A percentile compares a stretch with the other conserved stretches of the same genome.
These are phyloP conservation scores for Heterodera carotae DNA, from an alignment of 1,140 invertebrate species.

Conservation along the genomic window DNA sequence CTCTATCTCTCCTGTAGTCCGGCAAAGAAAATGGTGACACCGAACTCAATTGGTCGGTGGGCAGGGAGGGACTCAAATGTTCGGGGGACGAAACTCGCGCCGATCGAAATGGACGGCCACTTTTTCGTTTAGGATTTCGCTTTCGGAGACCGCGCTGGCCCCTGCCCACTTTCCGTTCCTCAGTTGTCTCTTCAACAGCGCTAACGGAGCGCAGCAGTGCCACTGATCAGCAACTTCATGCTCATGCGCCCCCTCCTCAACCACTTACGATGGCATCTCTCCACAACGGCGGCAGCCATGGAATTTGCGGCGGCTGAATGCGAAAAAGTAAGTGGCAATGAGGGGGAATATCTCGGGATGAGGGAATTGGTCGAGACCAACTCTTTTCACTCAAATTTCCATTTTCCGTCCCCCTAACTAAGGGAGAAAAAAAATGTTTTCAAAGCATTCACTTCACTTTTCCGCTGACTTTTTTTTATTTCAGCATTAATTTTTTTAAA, in stretches of 20 bases:
- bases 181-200: background rate
- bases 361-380: too few relatives aligned
- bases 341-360: too few relatives aligned
- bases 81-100: too few relatives aligned
- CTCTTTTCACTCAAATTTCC: too few relatives aligned
- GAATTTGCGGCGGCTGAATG: background rate
- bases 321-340: background rate
- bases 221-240: too few relatives aligned
- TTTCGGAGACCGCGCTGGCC: constrained; percentile 13
- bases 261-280: background rate
- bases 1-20: background rate
- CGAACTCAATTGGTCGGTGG: background rate
- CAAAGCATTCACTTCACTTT: too few relatives aligned
- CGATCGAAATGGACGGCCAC: too few relatives aligned
- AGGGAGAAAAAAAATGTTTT: too few relatives aligned
- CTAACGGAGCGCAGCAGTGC: constrained; percentile 3
- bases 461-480: too few relatives aligned
- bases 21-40: constrained; percentile 17
- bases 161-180: constrained; percentile 10
- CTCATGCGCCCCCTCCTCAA: too few relatives aligned
- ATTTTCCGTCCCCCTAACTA: too few relatives aligned
- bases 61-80: background rate
- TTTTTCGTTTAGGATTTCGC: constrained; percentile 3
- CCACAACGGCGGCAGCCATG: background rate
- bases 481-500: too few relatives aligned